These are phyloP conservation scores for Paramacrobiotus metropolitanus DNA, from an alignment of 1,140 invertebrate species.

Conservation along the genomic window DNA sequence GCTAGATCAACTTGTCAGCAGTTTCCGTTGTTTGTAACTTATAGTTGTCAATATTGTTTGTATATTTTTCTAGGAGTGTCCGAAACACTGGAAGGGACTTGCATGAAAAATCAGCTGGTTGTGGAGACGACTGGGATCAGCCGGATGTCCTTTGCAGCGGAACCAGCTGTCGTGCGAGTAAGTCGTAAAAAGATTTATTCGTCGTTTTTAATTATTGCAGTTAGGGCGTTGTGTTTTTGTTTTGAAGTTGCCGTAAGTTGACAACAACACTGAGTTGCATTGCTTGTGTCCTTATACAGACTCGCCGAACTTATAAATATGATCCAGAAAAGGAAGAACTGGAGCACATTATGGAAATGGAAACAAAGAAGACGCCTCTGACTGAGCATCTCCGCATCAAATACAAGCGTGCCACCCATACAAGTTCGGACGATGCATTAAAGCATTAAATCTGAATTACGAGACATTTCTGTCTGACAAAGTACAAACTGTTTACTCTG, in stretches of 20 bases:
- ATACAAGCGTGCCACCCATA: conserved; percentile 10
- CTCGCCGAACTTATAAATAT: neutral
- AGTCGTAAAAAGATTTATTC: conserved; percentile 1
- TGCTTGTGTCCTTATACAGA: neutral
- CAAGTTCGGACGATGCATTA: neutral
- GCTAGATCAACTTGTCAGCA: neutral
- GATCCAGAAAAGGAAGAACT: conserved; percentile 13
- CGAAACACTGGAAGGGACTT: neutral
- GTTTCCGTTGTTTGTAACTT: too few species aligned
- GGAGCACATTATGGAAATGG: conserved; percentile 17
- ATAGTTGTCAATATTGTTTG: too few species aligned
- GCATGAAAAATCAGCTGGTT: neutral
- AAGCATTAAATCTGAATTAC: too few species aligned
- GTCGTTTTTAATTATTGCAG: neutral
- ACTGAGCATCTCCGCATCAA: conserved; percentile 16
- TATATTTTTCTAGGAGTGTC: neutral
- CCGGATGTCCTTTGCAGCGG: conserved; percentile 17
- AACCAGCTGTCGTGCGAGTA: conserved; percentile 18
- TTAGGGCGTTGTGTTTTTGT: too few species aligned
- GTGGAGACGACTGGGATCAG: conserved; percentile 15
- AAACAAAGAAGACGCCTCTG: conserved; percentile 16
- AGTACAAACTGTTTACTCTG: too few species aligned
- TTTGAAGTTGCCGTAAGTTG: too few species aligned
- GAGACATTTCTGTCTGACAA: too few species aligned
- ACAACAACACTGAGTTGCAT: too few species aligned